These are phyloP conservation scores for Drosophila mojavensis DNA, from an alignment of 1,140 invertebrate species.

Conservation along the genomic window DNA sequence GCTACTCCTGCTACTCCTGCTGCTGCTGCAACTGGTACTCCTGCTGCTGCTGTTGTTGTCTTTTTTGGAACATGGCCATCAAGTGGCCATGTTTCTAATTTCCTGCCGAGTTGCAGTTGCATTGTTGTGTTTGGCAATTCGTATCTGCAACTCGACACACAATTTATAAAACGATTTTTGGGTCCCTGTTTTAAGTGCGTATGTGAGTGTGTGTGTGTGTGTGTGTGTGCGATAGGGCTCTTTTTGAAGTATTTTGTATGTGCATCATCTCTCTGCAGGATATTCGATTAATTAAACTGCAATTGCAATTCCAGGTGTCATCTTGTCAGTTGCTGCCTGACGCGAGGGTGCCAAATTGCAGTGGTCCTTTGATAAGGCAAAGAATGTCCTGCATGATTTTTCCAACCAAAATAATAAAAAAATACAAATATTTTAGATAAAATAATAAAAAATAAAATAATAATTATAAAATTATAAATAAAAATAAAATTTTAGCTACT, in stretches of 20 bases:
- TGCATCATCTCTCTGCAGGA: slow-evolving; percentile 2
- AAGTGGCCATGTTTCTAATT: slow-evolving; percentile 75
- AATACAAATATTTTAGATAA: no score
- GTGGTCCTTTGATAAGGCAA: not conserved
- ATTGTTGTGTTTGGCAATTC: slow-evolving; percentile 49
- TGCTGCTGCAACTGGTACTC: not conserved
- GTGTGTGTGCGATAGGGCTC: not conserved
- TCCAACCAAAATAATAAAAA: not conserved
- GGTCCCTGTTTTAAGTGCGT: slow-evolving; percentile 53
- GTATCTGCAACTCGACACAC: slow-evolving; percentile 47
- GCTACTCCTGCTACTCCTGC: not conserved
- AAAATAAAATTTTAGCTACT: no score
- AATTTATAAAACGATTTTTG: slow-evolving; percentile 72
- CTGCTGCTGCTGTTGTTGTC: not conserved
- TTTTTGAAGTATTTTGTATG: slow-evolving; percentile 20
- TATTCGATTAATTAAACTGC: slow-evolving; percentile 75
- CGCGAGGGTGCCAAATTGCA: not conserved
- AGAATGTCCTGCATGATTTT: not conserved
- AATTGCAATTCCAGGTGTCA: slow-evolving; percentile 43
- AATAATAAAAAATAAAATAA: no score
- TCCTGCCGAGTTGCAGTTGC: slow-evolving; percentile 51
- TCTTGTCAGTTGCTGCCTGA: slow-evolving; percentile 36
- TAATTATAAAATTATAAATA: no score
- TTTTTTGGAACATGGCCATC: slow-evolving; percentile 40
- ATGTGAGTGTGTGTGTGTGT: not conserved